Evolutionary conservation across 2,113 vertebrate genomes (phyloP).

Genomic region (Pavo muticus): DNA sequence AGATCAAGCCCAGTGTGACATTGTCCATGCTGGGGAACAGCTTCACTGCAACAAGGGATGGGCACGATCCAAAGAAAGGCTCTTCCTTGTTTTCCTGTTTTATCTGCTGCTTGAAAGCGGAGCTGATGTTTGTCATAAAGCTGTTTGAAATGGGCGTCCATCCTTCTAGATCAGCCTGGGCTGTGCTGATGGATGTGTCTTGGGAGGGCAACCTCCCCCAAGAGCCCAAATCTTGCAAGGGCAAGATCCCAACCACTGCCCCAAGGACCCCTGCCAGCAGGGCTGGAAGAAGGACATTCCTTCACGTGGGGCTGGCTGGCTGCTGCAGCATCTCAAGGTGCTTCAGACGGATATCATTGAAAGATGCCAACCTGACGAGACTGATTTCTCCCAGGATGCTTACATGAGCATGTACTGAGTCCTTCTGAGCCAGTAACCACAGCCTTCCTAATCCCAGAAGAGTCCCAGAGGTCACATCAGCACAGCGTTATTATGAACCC

Average conservation of each 20-base stretch:
- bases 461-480: neutral
- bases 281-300: too few species aligned
- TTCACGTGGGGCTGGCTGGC: neutral
- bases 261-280: accelerated
- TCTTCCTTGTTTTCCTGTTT: neutral
- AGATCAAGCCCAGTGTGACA: neutral
- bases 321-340: neutral
- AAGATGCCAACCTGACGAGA: neutral
- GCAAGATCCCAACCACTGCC: too few species aligned
- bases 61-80: neutral
- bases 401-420: neutral
- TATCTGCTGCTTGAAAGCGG: neutral
- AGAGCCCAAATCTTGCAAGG: accelerated
- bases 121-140: neutral
- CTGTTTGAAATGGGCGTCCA: accelerated
- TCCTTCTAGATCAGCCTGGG: neutral
- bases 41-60: accelerated
- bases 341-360: neutral
- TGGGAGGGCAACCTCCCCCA: neutral
- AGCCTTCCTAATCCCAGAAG: neutral
- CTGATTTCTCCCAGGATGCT: neutral
- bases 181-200: accelerated
- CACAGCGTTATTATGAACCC: too few species aligned
- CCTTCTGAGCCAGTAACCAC: neutral
- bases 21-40: accelerated